Percentiles rank a stretch among this genome's conserved stretches.
These are phyloP conservation scores for Neosalanx taihuensis DNA, from an alignment of 2,797 vertebrate genomes.

Conservation along the genomic window DNA sequence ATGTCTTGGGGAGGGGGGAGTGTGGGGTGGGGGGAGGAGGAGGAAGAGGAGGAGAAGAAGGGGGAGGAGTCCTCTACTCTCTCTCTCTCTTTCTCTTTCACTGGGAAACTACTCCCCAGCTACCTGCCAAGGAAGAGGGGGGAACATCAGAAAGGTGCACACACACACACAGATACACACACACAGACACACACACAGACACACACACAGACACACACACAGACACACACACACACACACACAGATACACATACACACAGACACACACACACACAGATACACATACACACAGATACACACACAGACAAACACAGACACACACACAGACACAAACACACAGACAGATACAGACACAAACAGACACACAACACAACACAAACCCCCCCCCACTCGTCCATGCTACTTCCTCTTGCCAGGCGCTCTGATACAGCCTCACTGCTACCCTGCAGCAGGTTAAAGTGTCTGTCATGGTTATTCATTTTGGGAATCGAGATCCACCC, in stretches of 20 bases:
- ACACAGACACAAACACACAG: neutral
- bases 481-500: neutral
- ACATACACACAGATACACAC: too few relatives aligned
- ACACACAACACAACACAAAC: neutral
- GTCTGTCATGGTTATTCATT: neutral
- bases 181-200: neutral
- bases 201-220: too few relatives aligned
- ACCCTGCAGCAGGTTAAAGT: neutral
- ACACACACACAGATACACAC: neutral
- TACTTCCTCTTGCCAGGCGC: neutral
- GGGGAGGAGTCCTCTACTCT: conserved; percentile 63
- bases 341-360: neutral
- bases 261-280: too few relatives aligned
- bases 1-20: conserved; percentile 69
- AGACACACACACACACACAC: neutral
- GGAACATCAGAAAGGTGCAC: conserved; percentile 43
- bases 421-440: neutral
- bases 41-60: conserved; percentile 47
- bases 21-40: conserved; percentile 13
- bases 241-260: too few relatives aligned
- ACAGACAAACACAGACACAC: neutral
- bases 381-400: neutral
- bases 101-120: conserved; percentile 71
- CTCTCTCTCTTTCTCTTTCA: conserved; percentile 69
- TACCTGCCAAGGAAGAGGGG: conserved; percentile 68